A percentile compares a stretch with the other conserved stretches of the same genome.
These are phyloP conservation scores for Hypena proboscidalis DNA, from an alignment of 2,888 invertebrate genomes.

Conservation along the genomic window DNA sequence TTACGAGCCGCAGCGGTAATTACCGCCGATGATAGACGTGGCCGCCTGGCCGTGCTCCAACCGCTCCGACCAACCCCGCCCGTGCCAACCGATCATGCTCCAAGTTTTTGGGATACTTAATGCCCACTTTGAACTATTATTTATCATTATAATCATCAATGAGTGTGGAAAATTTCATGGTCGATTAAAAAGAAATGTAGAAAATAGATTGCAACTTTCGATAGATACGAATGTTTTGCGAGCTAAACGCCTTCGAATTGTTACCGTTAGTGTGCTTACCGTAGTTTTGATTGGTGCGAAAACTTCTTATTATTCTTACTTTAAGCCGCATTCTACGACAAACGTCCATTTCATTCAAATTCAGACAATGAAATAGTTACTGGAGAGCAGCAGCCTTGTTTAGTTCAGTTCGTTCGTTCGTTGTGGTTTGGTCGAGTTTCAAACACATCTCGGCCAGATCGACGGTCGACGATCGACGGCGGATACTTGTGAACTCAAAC, in stretches of 20 bases:
- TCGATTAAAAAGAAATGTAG: too few relatives aligned
- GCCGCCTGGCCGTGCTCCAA: constrained; percentile 36
- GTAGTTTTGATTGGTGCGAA: too few relatives aligned
- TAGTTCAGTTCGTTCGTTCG: background rate
- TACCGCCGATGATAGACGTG: constrained; percentile 43
- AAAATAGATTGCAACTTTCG: too few relatives aligned
- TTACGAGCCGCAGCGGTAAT: constrained; percentile 42
- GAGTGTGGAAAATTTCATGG: too few relatives aligned
- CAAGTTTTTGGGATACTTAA: constrained; percentile 11
- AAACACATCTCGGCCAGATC: too few relatives aligned
- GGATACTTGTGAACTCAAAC: constrained; percentile 8
- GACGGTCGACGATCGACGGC: constrained; percentile 1
- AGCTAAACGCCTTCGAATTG: too few relatives aligned
- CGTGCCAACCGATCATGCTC: constrained; percentile 31
- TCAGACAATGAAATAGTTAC: background rate
- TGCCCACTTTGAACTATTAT: background rate
- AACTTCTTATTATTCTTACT: too few relatives aligned
- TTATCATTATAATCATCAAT: too few relatives aligned
- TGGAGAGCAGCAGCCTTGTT: background rate
- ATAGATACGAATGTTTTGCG: too few relatives aligned
- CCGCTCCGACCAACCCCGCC: constrained; percentile 3
- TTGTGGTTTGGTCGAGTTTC: background rate
- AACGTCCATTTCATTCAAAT: background rate
- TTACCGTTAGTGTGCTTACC: too few relatives aligned
- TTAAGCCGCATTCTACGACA: too few relatives aligned